These are phyloP conservation scores for Geococcyx californianus DNA, from an alignment of 2,113 vertebrate genomes.

Conservation along the genomic window DNA sequence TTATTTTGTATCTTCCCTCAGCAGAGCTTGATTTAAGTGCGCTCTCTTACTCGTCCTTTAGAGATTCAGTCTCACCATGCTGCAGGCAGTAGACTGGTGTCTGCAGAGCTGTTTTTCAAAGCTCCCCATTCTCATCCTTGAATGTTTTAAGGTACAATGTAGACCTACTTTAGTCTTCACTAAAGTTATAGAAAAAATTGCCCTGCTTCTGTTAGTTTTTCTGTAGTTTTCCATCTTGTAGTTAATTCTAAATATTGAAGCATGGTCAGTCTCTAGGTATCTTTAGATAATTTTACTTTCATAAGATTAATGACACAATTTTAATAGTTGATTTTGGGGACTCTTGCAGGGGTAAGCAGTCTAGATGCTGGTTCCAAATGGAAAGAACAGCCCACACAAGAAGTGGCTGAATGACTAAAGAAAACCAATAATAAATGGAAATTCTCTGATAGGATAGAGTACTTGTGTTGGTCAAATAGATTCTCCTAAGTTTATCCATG, in stretches of 20 bases:
- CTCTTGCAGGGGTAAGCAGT: background rate
- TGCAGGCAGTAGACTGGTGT: background rate
- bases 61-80: background rate
- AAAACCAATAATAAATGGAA: background rate
- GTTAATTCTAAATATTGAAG: background rate
- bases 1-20: background rate
- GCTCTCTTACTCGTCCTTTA: background rate
- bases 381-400: background rate
- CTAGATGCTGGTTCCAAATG: background rate
- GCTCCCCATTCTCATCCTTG: background rate
- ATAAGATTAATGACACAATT: background rate
- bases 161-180: background rate
- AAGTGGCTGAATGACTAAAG: background rate
- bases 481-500: background rate
- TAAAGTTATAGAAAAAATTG: background rate
- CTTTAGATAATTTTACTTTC: background rate
- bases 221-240: background rate
- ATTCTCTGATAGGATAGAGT: background rate
- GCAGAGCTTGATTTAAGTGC: background rate
- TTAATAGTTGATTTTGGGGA: background rate
- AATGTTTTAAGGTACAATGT: background rate
- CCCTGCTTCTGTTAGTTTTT: background rate
- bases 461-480: background rate
- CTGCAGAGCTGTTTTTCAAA: background rate
- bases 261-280: background rate